Evolutionary conservation across 30 jellyfish, hydroid and myxozoan genomes (phyloP).

Genomic region (Aurelia sp.): DNA sequence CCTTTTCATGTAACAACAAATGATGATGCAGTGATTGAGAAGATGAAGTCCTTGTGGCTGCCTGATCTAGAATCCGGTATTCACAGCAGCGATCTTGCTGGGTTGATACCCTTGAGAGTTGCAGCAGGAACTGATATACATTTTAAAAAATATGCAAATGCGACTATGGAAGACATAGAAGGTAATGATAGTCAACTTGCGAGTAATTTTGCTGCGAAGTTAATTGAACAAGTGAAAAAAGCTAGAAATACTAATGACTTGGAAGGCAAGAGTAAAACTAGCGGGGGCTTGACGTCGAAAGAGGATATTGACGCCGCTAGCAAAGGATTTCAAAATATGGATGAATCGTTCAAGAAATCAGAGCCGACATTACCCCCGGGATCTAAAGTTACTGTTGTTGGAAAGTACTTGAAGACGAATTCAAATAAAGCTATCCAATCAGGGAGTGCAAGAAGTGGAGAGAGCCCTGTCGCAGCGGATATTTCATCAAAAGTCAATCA

Average conservation of each 20-base stretch:
- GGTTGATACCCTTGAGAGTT: constrained; percentile 48
- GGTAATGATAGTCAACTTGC: constrained; percentile 31
- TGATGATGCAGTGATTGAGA: constrained; percentile 15
- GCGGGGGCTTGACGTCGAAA: neutral
- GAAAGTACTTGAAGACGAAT: neutral
- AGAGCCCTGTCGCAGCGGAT: constrained; percentile 8
- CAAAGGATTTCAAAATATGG: constrained; percentile 43
- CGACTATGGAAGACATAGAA: constrained; percentile 26
- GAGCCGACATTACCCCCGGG: constrained; percentile 38
- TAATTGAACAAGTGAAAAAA: constrained; percentile 41
- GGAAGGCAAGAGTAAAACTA: constrained; percentile 4
- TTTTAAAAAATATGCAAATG: constrained; percentile 49
- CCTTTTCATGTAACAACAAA: neutral
- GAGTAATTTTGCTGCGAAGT: constrained; percentile 32
- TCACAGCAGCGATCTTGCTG: constrained; percentile 61
- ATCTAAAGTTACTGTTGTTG: neutral
- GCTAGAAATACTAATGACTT: neutral
- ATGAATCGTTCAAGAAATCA: constrained; percentile 53
- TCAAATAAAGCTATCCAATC: neutral
- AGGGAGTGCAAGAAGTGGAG: constrained; percentile 48
- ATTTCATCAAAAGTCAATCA: constrained; percentile 42
- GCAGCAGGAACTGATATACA: constrained; percentile 23
- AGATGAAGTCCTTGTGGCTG: constrained; percentile 54
- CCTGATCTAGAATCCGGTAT: constrained; percentile 60
- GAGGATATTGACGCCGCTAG: constrained; percentile 59